These are phyloP conservation scores for Apistogramma diplotaenia DNA, from an alignment of 2,113 vertebrate genomes.

Conservation along the genomic window DNA sequence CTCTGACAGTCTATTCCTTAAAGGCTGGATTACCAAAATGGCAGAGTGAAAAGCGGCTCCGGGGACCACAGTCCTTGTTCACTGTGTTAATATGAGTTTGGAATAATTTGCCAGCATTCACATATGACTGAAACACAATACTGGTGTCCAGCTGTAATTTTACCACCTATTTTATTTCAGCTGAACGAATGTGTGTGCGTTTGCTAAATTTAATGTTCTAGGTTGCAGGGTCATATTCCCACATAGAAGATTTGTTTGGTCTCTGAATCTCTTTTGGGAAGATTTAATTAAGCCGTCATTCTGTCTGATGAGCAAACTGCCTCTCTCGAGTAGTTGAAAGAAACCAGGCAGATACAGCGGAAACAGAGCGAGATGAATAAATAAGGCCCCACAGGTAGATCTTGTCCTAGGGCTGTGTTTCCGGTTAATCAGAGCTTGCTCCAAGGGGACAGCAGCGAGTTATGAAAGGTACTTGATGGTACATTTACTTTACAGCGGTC, in stretches of 20 bases:
- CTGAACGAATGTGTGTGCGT: neutral
- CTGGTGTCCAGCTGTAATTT: neutral
- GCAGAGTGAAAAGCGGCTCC: neutral
- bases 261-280: neutral
- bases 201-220: neutral
- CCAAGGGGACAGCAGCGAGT: neutral
- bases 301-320: neutral
- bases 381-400: neutral
- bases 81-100: neutral
- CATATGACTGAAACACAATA: neutral
- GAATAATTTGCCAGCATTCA: neutral
- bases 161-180: neutral
- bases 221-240: neutral
- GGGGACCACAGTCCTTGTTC: neutral
- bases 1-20: neutral
- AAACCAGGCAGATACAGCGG: neutral
- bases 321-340: neutral
- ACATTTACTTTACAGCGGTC: conserved; percentile 92
- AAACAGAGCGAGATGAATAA: neutral
- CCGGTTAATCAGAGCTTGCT: neutral
- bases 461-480: neutral
- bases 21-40: neutral
- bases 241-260: neutral
- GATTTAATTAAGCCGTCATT: neutral
- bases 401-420: neutral